Percentiles rank a stretch among this genome's conserved stretches.
Evolutionary conservation across 2,888 invertebrate genomes (phyloP).

Genomic region (Phengaris alcon): DNA sequence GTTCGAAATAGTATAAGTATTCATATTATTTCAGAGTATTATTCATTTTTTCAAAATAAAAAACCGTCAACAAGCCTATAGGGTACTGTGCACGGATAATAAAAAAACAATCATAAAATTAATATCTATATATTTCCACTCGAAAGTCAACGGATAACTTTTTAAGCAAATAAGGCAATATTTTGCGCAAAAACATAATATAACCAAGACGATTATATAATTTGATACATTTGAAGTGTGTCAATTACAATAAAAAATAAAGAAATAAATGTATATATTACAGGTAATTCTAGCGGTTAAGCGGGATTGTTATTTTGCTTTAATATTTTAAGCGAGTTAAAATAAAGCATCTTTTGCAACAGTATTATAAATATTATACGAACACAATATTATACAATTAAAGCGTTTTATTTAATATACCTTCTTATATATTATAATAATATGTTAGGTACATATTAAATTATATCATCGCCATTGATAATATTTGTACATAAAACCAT

Average conservation of each 20-base stretch:
- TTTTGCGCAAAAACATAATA: slow-evolving; percentile 23
- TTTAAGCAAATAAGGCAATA: slow-evolving; percentile 15
- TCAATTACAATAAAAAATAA: slow-evolving; percentile 1
- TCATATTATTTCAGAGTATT: no score
- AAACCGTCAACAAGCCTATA: no score
- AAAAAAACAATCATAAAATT: neutral
- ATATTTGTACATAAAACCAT: neutral
- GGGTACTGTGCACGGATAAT: neutral
- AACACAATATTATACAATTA: no score
- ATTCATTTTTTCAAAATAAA: no score
- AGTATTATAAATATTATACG: no score
- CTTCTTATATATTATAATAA: no score
- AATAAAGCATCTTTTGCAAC: neutral
- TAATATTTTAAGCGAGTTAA: neutral
- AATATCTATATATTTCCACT: slow-evolving; percentile 20
- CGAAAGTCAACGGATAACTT: slow-evolving; percentile 1
- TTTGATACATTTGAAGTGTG: neutral
- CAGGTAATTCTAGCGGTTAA: neutral
- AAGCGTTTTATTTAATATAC: no score
- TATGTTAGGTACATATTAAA: no score
- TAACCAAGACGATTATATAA: neutral
- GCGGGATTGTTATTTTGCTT: neutral
- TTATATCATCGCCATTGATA: neutral
- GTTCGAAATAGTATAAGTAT: no score
- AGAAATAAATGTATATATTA: neutral